Conservation (phyloP, 2,797 vertebrate genomes). For the Taeniopygia guttata region DNA sequence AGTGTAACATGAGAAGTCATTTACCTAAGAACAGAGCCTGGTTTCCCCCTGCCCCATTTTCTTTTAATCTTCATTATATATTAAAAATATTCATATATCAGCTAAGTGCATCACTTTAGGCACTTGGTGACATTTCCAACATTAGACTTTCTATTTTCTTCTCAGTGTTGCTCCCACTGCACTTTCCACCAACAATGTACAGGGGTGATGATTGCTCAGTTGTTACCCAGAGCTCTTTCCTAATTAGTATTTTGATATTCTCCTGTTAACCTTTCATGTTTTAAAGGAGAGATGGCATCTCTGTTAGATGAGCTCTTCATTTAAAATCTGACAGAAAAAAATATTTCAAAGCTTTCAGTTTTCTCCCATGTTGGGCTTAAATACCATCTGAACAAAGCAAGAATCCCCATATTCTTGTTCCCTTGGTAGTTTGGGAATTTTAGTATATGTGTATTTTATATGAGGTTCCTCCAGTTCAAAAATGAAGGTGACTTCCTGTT, state of each 20-base stretch:
- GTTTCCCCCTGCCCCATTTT: not conserved
- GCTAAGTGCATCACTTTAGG: not conserved
- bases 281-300: not conserved
- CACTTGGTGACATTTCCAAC: not conserved
- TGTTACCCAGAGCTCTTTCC: not conserved
- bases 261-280: not conserved
- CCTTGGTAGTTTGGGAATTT: not conserved
- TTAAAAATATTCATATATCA: not conserved
- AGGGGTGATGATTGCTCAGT: not conserved
- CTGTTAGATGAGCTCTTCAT: not conserved
- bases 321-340: not conserved
- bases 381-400: not conserved
- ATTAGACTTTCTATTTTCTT: not conserved
- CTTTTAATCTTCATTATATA: not conserved
- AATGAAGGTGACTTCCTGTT: not conserved
- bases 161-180: not conserved
- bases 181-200: not conserved
- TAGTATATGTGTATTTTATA: not conserved
- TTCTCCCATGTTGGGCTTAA: not conserved
- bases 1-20: not conserved
- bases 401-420: not conserved
- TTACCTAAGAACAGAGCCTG: not conserved
- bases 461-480: not conserved
- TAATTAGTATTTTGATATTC: not conserved
- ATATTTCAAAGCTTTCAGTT: not conserved